These are phyloP conservation scores for Sterrhoptilus dennistouni DNA, from an alignment of 2,113 vertebrate species.

Conservation along the genomic window DNA sequence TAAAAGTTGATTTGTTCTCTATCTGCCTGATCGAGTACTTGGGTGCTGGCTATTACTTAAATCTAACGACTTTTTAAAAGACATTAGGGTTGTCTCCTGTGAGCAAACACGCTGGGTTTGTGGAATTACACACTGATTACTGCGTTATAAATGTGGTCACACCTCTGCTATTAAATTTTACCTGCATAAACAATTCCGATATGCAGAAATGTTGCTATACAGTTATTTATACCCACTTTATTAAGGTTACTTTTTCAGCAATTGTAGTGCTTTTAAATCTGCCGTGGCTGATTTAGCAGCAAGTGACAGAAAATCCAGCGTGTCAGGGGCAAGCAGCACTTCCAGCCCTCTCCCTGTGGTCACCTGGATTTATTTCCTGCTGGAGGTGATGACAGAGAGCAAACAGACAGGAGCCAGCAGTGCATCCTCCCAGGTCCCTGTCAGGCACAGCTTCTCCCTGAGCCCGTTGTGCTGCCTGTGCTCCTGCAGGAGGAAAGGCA, in stretches of 20 bases:
- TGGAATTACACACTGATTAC: background rate
- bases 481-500: background rate
- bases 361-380: background rate
- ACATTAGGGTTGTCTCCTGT: conserved; percentile 16
- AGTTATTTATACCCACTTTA: conserved; percentile 30
- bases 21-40: background rate
- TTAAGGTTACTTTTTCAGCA: background rate
- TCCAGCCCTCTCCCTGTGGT: background rate
- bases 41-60: conserved; percentile 59
- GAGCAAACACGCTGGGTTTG: background rate
- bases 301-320: background rate
- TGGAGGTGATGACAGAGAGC: background rate
- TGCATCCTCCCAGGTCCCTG: background rate
- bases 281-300: background rate
- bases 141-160: background rate
- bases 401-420: background rate
- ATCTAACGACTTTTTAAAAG: conserved; percentile 51
- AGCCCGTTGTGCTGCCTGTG: rapidly evolving
- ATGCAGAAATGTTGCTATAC: background rate
- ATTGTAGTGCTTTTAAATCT: background rate
- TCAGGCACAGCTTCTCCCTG: background rate
- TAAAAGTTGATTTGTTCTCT: conserved; percentile 65
- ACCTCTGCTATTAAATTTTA: conserved; percentile 36
- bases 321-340: background rate
- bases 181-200: conserved; percentile 21